A percentile compares a stretch with the other conserved stretches of the same genome.
phyloP scores from a whole-genome alignment of 2,113 vertebrate species.

The Dasyornis broadbenti region DNA sequence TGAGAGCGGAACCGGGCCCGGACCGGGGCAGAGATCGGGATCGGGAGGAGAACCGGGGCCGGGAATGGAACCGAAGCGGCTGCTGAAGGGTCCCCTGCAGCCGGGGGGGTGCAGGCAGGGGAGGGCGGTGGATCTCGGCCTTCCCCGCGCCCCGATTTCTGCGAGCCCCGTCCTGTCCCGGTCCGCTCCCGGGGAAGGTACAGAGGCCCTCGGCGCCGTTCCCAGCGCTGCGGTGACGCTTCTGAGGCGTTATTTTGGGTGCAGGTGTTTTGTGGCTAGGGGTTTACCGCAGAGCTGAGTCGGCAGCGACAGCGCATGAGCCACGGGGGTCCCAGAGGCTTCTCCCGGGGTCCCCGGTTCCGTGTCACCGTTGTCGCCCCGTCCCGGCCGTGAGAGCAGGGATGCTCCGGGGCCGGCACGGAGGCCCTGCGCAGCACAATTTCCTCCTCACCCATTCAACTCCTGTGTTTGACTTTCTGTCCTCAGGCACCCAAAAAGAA shows the following conservation, averaged over 20 bases:
- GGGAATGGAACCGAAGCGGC: background rate
- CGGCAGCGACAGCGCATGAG: background rate
- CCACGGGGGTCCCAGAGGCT: background rate
- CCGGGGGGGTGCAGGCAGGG: background rate
- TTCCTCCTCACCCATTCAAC: accelerated
- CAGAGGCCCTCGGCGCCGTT: background rate
- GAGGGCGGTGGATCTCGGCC: background rate
- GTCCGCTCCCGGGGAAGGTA: background rate
- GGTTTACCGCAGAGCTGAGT: background rate
- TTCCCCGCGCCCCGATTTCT: background rate
- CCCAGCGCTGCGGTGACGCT: background rate
- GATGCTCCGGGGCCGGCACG: background rate
- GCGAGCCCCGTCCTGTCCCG: no score
- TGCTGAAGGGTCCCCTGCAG: background rate
- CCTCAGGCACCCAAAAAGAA: conserved; percentile 81
- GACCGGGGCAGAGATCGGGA: background rate
- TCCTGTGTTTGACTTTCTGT: background rate
- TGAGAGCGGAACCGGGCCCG: background rate
- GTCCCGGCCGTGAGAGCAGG: background rate
- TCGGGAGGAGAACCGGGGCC: background rate
- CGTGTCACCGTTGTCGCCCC: background rate
- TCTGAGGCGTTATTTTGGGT: background rate
- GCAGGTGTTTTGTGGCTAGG: accelerated
- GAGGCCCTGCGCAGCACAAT: accelerated
- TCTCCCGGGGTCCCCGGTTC: background rate